Percentiles rank a stretch among this genome's conserved stretches.
Evolutionary conservation across 2,888 invertebrate genomes (phyloP).

Genomic region (Melinopterus prodromus): DNA sequence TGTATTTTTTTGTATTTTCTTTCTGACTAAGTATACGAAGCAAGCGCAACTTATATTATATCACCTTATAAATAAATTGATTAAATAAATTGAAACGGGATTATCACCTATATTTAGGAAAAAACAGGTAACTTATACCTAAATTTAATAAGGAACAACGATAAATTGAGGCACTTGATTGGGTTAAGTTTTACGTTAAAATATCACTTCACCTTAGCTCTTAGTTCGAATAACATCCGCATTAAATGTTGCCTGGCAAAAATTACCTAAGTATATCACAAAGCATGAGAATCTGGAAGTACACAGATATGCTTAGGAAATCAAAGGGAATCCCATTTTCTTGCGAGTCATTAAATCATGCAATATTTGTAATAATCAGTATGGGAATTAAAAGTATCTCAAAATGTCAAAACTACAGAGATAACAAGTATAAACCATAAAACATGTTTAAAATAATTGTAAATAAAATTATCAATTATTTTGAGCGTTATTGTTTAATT

Average conservation of each 20-base stretch:
- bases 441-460: slow-evolving; percentile 16
- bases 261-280: slow-evolving; percentile 39
- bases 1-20: slow-evolving; percentile 9
- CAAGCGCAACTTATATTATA: slow-evolving; percentile 34
- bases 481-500: too few relatives aligned
- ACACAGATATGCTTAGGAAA: neutral
- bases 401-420: too few relatives aligned
- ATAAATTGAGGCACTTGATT: slow-evolving; percentile 51
- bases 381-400: too few relatives aligned
- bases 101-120: slow-evolving; percentile 25
- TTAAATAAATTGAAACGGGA: too few relatives aligned
- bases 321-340: neutral
- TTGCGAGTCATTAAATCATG: neutral
- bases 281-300: slow-evolving; percentile 37
- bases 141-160: slow-evolving; percentile 49
- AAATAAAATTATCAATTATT: too few relatives aligned
- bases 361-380: too few relatives aligned
- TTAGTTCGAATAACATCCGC: slow-evolving; percentile 13
- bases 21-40: slow-evolving; percentile 18
- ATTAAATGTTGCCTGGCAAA: slow-evolving; percentile 35
- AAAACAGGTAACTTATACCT: slow-evolving; percentile 47
- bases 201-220: slow-evolving; percentile 44
- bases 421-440: too few relatives aligned
- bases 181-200: slow-evolving; percentile 50
- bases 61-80: slow-evolving; percentile 24